A percentile compares a stretch with the other conserved stretches of the same genome.
These are phyloP conservation scores for Schizopygopsis malacanthus DNA, from an alignment of 2,797 vertebrate genomes.

Conservation along the genomic window DNA sequence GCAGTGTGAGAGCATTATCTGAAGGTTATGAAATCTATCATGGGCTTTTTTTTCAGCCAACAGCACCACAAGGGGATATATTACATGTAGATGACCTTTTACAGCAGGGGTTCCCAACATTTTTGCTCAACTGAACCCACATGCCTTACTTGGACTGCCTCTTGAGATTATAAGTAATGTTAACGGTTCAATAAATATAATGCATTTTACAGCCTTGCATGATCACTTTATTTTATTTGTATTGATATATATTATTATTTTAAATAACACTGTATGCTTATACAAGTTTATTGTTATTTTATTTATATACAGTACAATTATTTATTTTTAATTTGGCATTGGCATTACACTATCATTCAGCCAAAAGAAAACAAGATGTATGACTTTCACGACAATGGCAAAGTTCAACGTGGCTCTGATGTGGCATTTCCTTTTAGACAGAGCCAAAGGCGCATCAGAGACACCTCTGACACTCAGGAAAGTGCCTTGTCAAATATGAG, in stretches of 20 bases:
- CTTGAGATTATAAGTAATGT: background rate
- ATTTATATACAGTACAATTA: background rate
- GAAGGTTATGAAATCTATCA: slow-evolving; percentile 42
- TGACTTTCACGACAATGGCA: background rate
- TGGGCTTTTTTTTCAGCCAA: background rate
- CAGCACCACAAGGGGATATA: slow-evolving; percentile 33
- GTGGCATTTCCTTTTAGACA: slow-evolving; percentile 2
- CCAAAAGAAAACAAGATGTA: background rate
- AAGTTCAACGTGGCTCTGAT: background rate
- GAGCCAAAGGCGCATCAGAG: background rate
- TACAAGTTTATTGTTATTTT: background rate
- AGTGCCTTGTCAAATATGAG: slow-evolving; percentile 3
- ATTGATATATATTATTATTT: background rate
- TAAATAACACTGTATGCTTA: background rate
- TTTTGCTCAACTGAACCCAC: slow-evolving; percentile 1
- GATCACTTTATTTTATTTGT: background rate
- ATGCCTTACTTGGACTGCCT: background rate
- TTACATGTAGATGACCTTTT: slow-evolving; percentile 1
- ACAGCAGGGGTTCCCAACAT: slow-evolving; percentile 24
- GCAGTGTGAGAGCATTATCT: slow-evolving; percentile 10
- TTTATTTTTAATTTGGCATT: background rate
- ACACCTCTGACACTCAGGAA: background rate
- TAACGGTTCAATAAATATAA: background rate
- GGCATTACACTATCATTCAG: background rate
- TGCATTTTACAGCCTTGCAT: background rate